phyloP scores from a whole-genome alignment of 2,888 invertebrate species.

The Nomada hirtipes region DNA sequence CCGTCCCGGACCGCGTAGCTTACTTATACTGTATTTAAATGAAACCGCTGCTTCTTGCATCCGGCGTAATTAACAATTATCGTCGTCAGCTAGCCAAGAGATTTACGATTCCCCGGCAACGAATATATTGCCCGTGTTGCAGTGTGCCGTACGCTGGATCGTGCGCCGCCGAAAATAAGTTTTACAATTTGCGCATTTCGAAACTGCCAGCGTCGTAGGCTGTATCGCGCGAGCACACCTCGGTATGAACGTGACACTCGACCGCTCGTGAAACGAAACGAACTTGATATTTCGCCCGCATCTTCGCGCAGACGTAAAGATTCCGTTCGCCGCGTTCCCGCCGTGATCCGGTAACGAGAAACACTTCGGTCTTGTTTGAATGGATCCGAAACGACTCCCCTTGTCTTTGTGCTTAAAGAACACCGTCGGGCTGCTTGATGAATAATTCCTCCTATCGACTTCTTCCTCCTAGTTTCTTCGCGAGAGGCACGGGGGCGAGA shows the following conservation, averaged over 20 bases:
- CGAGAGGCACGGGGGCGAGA: not conserved
- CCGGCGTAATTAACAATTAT: slow-evolving; percentile 56
- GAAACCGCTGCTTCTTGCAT: slow-evolving; percentile 48
- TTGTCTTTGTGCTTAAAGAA: slow-evolving; percentile 36
- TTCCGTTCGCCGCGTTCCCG: slow-evolving; percentile 42
- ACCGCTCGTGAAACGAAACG: slow-evolving; percentile 41
- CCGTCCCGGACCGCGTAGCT: not conserved
- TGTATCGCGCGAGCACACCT: slow-evolving; percentile 5
- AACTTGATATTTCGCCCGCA: slow-evolving; percentile 80
- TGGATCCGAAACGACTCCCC: slow-evolving; percentile 36
- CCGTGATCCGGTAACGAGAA: slow-evolving; percentile 58
- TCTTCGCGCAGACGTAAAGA: slow-evolving; percentile 57
- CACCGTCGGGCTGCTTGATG: slow-evolving; percentile 19
- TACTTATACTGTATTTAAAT: slow-evolving; percentile 39
- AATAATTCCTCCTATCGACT: slow-evolving; percentile 24
- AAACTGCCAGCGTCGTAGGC: not conserved
- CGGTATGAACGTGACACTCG: slow-evolving; percentile 27
- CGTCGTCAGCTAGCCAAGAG: slow-evolving; percentile 27
- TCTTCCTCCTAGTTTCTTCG: slow-evolving; percentile 17
- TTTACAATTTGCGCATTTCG: slow-evolving; percentile 17
- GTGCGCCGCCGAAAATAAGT: slow-evolving; percentile 18
- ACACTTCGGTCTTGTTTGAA: slow-evolving; percentile 49
- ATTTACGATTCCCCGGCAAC: slow-evolving; percentile 28
- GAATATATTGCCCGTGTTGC: slow-evolving; percentile 6
- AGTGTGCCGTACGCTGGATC: not conserved